These are phyloP conservation scores for Oxytorus armatus DNA, from an alignment of 2,888 invertebrate species.

Conservation along the genomic window DNA sequence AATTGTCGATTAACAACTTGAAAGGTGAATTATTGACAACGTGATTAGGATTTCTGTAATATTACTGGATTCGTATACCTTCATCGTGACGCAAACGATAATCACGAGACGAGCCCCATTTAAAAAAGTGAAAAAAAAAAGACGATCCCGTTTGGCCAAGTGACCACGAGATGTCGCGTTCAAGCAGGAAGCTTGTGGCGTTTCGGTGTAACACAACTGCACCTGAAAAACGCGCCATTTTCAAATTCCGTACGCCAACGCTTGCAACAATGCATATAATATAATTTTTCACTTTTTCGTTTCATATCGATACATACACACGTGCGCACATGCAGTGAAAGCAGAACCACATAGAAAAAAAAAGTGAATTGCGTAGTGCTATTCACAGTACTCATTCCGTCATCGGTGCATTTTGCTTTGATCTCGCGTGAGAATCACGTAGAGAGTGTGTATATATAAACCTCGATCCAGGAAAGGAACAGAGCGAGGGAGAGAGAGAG, in stretches of 20 bases:
- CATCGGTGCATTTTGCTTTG: constrained; percentile 2
- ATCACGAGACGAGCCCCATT: constrained; percentile 74
- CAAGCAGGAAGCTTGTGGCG: constrained; percentile 61
- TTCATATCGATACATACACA: no score
- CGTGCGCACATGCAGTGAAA: no score
- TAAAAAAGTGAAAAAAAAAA: constrained; percentile 70
- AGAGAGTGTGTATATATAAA: background rate
- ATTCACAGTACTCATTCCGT: background rate
- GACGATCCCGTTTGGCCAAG: constrained; percentile 66
- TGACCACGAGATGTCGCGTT: constrained; percentile 47
- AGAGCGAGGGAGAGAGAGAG: constrained; percentile 26
- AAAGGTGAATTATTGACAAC: constrained; percentile 38
- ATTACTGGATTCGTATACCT: constrained; percentile 74
- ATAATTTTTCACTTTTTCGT: no score
- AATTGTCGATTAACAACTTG: constrained; percentile 44
- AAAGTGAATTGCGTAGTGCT: background rate
- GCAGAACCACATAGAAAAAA: no score
- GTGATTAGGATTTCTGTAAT: constrained; percentile 68
- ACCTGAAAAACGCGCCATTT: constrained; percentile 5
- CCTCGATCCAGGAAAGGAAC: background rate
- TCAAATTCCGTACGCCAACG: constrained; percentile 5
- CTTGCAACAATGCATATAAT: background rate
- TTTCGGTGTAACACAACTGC: no score
- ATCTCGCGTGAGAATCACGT: background rate
- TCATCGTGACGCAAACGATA: constrained; percentile 73